A percentile compares a stretch with the other conserved stretches of the same genome.
Conservation (phyloP, 2,113 vertebrate genomes). For the Cairina moschata region DNA sequence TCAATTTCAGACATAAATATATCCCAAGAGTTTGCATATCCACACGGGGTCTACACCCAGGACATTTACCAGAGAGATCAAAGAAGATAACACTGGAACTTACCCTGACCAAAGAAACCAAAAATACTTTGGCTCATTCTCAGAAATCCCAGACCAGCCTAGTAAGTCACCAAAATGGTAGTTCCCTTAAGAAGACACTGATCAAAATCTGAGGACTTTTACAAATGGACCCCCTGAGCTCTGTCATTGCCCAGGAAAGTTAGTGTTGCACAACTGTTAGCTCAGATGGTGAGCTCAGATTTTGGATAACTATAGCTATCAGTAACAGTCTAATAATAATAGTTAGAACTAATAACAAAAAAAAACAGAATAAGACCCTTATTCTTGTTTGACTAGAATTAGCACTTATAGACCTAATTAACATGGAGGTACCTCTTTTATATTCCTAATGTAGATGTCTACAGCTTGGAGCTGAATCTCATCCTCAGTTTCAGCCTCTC, state of each 20-base stretch:
- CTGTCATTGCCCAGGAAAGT: background rate
- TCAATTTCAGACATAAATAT: accelerated
- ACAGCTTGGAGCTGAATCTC: background rate
- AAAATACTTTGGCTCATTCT: background rate
- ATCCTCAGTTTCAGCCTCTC: background rate
- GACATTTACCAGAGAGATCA: background rate
- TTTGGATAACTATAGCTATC: background rate
- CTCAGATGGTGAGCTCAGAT: background rate
- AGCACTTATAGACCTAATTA: background rate
- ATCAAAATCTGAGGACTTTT: background rate
- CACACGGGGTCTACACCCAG: background rate
- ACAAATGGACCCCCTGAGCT: background rate
- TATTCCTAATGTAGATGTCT: background rate
- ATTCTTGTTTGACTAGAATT: background rate
- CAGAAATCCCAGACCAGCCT: background rate
- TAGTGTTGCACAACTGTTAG: background rate
- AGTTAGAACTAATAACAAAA: background rate
- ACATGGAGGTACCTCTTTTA: background rate
- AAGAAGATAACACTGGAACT: background rate
- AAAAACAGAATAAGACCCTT: background rate
- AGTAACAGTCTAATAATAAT: background rate
- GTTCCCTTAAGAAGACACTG: background rate
- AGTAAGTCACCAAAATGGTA: background rate
- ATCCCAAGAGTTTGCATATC: background rate
- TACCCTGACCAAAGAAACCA: background rate